A percentile compares a stretch with the other conserved stretches of the same genome.
phyloP scores from a whole-genome alignment of 2,113 vertebrate species.

The Mustela lutreola region DNA sequence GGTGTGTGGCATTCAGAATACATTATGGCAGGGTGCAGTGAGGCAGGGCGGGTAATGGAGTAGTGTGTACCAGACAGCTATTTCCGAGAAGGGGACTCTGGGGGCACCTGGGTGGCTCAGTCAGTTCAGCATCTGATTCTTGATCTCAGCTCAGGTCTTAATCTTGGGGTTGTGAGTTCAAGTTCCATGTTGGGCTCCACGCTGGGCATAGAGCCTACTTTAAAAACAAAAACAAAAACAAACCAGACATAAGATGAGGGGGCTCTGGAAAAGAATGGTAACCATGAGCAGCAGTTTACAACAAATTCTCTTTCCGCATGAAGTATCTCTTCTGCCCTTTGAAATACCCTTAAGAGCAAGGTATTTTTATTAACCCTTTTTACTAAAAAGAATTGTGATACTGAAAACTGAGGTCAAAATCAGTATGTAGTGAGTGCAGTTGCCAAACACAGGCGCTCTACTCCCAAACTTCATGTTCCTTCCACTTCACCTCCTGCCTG shows the following conservation, averaged over 20 bases:
- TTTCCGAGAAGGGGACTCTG: background rate
- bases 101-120: background rate
- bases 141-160: background rate
- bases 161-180: background rate
- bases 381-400: slow-evolving; percentile 21
- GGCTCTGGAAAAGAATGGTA: background rate
- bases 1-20: slow-evolving; percentile 82
- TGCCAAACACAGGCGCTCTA: background rate
- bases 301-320: background rate
- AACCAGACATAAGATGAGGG: background rate
- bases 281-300: background rate
- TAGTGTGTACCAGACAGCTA: too few species aligned
- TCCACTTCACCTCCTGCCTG: background rate
- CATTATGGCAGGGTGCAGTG: fast-evolving
- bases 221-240: background rate
- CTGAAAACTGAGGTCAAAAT: slow-evolving; percentile 17
- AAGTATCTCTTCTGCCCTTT: slow-evolving; percentile 43
- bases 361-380: slow-evolving; percentile 57
- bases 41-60: background rate
- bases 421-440: background rate
- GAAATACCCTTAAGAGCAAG: slow-evolving; percentile 41
- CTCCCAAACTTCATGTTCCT: background rate
- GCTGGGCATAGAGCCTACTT: background rate
- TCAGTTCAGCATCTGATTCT: background rate
- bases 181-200: background rate